Conservation (phyloP, 2,888 invertebrate genomes). For the Pristionchus mayeri region DNA sequence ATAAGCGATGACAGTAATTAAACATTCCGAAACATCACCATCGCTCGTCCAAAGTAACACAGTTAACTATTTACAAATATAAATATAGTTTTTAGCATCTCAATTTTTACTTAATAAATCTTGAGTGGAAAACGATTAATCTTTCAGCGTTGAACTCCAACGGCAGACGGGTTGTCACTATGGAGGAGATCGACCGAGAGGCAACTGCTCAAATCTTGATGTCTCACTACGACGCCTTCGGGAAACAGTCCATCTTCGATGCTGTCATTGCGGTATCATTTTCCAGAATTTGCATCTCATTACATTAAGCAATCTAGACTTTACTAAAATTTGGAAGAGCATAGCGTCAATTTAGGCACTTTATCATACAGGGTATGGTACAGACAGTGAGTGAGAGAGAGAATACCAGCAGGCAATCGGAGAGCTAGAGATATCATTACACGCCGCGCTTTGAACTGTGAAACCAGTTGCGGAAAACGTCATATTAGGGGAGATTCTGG, state of each 20-base stretch:
- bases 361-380: not conserved
- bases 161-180: no score
- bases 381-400: not conserved
- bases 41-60: no score
- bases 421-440: not conserved
- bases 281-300: not conserved
- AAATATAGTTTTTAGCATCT: no score
- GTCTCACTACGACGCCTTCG: not conserved
- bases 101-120: no score
- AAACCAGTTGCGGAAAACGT: constrained; percentile 16
- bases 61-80: no score
- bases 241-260: constrained; percentile 15
- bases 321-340: no score
- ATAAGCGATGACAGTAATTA: not conserved
- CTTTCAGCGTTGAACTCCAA: no score
- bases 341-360: not conserved
- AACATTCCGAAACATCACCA: not conserved
- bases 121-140: no score
- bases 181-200: not conserved
- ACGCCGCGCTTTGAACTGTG: constrained; percentile 5
- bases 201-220: not conserved
- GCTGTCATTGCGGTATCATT: not conserved
- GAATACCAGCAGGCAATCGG: not conserved
- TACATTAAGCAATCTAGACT: no score
- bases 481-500: not conserved